Conservation (phyloP, 2,113 vertebrate genomes). For the Amphiprion percula region DNA sequence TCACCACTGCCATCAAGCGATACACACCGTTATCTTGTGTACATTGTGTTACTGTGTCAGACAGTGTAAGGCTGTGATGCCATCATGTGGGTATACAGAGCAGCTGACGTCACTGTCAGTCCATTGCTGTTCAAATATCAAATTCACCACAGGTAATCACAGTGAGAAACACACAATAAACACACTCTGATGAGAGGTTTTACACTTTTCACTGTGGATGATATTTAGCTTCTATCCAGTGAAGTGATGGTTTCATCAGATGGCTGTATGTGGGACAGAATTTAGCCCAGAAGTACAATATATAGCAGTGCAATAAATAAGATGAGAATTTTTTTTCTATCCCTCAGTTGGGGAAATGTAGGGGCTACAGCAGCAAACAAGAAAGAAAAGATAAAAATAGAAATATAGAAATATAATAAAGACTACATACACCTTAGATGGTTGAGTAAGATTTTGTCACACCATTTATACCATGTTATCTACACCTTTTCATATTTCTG, state of each 20-base stretch:
- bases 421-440: too few species aligned
- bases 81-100: slow-evolving; percentile 31
- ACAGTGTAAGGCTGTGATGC: slow-evolving; percentile 18
- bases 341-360: too few species aligned
- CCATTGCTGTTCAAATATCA: neutral
- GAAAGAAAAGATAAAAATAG: too few species aligned
- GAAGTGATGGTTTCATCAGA: neutral
- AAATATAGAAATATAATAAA: too few species aligned
- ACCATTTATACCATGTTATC: too few species aligned
- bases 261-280: neutral
- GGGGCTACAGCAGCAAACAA: too few species aligned
- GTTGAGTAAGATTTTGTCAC: too few species aligned
- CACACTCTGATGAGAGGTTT: too few species aligned
- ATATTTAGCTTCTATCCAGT: neutral
- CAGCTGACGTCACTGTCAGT: neutral
- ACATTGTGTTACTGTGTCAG: neutral
- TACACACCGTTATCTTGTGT: neutral
- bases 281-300: neutral
- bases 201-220: neutral
- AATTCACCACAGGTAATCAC: neutral
- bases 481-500: too few species aligned
- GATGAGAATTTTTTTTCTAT: too few species aligned
- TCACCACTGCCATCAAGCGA: slow-evolving; percentile 26
- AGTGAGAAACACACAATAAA: too few species aligned
- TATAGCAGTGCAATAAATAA: too few species aligned